phyloP scores from a whole-genome alignment of 2,113 vertebrate species.

The Xenotilapia caudafasciata region DNA sequence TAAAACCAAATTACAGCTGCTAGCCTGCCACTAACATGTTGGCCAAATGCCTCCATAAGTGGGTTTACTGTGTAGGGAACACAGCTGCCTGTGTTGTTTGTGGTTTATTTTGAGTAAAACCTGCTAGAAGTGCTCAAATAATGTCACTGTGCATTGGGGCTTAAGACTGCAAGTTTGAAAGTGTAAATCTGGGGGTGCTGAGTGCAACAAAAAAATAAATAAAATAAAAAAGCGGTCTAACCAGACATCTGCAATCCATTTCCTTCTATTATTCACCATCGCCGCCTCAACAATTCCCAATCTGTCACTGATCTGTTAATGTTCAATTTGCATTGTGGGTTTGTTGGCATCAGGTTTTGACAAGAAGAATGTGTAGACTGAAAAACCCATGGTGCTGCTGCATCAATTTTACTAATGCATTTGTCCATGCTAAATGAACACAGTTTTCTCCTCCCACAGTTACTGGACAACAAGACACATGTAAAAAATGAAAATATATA shows the following conservation, averaged over 20 bases:
- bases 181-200: background rate
- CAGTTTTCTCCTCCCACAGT: background rate
- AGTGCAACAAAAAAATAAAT: background rate
- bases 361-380: background rate
- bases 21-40: background rate
- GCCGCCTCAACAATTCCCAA: background rate
- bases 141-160: background rate
- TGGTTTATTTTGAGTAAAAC: background rate
- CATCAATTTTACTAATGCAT: background rate
- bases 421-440: background rate
- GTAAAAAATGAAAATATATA: background rate
- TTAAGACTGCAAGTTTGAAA: background rate
- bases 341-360: background rate
- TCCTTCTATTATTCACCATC: background rate
- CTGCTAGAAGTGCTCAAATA: background rate
- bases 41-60: background rate
- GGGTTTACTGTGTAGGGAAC: background rate
- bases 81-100: background rate
- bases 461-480: background rate
- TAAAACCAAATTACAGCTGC: background rate
- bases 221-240: background rate
- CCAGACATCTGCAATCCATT: background rate
- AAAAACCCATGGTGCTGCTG: background rate
- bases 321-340: background rate
- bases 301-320: background rate